Evolutionary conservation across 2,113 vertebrate species (phyloP), one percentile per base, ranked within the genome.

Genomic region (Telmatochromis brichardi): DNA sequence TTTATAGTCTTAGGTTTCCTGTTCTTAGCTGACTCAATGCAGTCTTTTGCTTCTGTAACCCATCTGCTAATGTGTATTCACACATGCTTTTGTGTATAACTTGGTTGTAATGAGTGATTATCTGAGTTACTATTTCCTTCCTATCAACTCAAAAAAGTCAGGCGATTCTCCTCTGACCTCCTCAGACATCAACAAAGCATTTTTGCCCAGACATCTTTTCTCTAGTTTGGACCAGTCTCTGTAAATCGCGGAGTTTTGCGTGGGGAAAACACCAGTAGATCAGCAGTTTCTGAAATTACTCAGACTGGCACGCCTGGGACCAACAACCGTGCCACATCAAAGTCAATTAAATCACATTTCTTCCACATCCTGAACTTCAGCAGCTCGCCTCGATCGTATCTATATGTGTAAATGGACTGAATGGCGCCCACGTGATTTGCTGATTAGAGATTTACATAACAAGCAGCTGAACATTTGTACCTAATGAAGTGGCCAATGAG

Each of bases 251-350:
- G 7, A 21, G 19, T 37, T 40, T 68, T 68, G 35, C 35, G 4
- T 40, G n/a, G n/a, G 35, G n/a, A 68, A 68, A 68, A 68, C 0
- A 37, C 35, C 3, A 68, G 63, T 40, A 68, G 63, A 68, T 40
- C 35, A 68, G 63, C 35, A 68, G 63, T 68, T 68, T 40, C 63
- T 68, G 63, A 68, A 40, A 68, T 40, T 14, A 40, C 63, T 68
- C 63, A 68, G 63, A 6, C 35, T 9, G 4, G n/a, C 65, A 9
- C 1, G 7, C 21, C 37, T 42, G 65, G 37, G 12, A 42, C 35
- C 65, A 71, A 15, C 37, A 42, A 26, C n/a, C 1, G 1, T 15
- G 7, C 65, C 65, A 71, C 65, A 71, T 71, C 35, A 71, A 42
- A 71, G 37, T 71, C 35, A 71, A 21, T 40, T 15, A 23, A 71